Conservation (phyloP, 2,797 vertebrate genomes). For the Premnoplex brunnescens region DNA sequence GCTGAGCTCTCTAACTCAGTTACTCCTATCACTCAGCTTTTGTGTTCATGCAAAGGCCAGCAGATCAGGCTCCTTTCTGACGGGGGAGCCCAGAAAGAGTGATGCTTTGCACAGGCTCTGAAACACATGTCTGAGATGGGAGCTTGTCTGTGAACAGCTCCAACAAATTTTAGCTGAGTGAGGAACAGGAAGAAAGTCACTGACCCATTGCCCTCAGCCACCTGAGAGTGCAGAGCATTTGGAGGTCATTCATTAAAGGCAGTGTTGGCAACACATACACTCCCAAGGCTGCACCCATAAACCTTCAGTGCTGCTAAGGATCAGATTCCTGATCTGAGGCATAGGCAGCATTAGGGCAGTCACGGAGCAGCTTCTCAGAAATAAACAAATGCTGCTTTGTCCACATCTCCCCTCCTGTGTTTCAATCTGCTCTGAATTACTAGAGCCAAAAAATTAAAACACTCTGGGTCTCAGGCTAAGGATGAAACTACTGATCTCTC, state of each 20-base stretch:
- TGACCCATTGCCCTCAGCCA: not conserved
- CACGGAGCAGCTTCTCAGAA: conserved; percentile 26
- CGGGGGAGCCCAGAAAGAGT: not conserved
- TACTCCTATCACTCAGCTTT: not conserved
- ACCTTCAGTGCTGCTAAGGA: not conserved
- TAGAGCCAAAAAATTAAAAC: conserved; percentile 29
- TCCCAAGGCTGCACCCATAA: not conserved
- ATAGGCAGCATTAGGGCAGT: not conserved
- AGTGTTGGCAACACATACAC: fast-evolving
- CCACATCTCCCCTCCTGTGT: conserved; percentile 28
- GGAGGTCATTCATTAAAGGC: not conserved
- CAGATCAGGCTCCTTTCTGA: not conserved
- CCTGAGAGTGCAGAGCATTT: not conserved
- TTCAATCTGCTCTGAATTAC: conserved; percentile 40
- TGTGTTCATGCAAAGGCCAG: not conserved
- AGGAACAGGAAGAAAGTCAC: not conserved
- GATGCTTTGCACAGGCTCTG: not conserved
- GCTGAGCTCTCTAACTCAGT: not conserved
- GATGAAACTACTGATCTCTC: not conserved
- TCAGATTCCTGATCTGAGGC: fast-evolving
- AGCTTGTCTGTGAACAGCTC: not conserved
- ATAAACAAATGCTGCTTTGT: conserved; percentile 46
- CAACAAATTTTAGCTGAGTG: not conserved
- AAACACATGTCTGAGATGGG: not conserved
- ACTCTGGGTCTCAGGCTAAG: not conserved